Evolutionary conservation across 1,140 invertebrate genomes (phyloP), one percentile per base, ranked within the genome.

Genomic region (Ceratosolen solmsi): DNA sequence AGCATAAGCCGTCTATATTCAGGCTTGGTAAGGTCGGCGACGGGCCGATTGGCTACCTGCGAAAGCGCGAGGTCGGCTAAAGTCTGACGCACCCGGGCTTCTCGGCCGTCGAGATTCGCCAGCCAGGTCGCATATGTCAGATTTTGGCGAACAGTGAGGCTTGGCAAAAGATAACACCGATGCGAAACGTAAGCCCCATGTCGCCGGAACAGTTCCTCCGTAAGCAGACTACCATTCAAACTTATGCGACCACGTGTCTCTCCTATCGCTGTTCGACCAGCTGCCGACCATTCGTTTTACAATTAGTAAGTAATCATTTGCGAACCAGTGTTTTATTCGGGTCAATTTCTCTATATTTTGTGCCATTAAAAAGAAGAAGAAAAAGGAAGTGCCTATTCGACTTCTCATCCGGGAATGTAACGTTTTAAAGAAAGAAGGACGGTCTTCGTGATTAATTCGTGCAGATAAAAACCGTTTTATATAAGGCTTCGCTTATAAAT

Each of bases 31-130:
- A 98, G 91, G 85, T 95, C 94, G 86, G 95, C 94, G 0, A 97
- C 95, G 68, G 94, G 94, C 86, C 96, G 94, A 86, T 97, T 95
- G 0, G 96, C 95, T 2, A 98, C 95, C 90, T 97, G 96, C 13
- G 96, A 97, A 1, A 98, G 88, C 0, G 97, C 97, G 81, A 98
- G 91, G 89, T 98, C 97, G 0, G 96, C 96, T 90, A 98, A 92
- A 0, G 98, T 96, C 92, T 98, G 97, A 33, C 94, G 92, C 5
- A 95, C 93, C 30, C 94, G 87, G 2, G 84, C 85, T n/a, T 90
- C 90, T 11, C 90, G 86, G 72, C 89, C 89, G 20, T 58, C 88
- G 11, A 91, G 83, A 84, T 91, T 91, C 2, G 88, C 89, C 17
- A 92, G 73, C 90, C 90, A 91, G 4, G 96, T 95, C 0, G 96